phyloP scores from a whole-genome alignment of 2,888 invertebrate species.

The Cryptophagus acutangulus region DNA sequence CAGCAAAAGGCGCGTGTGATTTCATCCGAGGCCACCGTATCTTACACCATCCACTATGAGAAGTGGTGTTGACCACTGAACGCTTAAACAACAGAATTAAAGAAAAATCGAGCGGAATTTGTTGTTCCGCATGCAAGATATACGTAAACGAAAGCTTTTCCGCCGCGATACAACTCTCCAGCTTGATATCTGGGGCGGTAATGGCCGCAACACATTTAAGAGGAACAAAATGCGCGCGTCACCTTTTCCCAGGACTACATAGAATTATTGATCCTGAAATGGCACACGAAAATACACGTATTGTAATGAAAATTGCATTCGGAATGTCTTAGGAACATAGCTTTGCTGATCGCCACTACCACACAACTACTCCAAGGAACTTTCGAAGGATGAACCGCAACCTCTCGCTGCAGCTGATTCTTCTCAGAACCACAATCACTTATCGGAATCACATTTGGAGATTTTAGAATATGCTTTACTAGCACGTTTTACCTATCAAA shows the following conservation, averaged over 20 bases:
- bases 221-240: conserved; percentile 34
- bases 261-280: conserved; percentile 43
- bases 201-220: conserved; percentile 35
- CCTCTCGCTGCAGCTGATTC: no score
- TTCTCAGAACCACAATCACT: no score
- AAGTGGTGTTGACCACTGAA: conserved; percentile 13
- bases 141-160: background rate
- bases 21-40: conserved; percentile 50
- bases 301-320: background rate
- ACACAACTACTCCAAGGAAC: no score
- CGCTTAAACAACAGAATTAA: conserved; percentile 3
- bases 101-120: background rate
- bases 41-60: conserved; percentile 48
- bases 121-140: conserved; percentile 7
- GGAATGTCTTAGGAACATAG: background rate
- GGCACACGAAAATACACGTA: conserved; percentile 29
- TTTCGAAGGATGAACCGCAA: no score
- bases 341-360: no score
- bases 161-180: conserved; percentile 33
- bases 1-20: conserved; percentile 40
- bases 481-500: no score
- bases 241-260: conserved; percentile 40
- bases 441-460: no score
- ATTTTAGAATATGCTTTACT: no score
- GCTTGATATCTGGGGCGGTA: conserved; percentile 39